phyloP scores from a whole-genome alignment of 2,113 vertebrate genomes.

The Malaclemys terrapin region DNA sequence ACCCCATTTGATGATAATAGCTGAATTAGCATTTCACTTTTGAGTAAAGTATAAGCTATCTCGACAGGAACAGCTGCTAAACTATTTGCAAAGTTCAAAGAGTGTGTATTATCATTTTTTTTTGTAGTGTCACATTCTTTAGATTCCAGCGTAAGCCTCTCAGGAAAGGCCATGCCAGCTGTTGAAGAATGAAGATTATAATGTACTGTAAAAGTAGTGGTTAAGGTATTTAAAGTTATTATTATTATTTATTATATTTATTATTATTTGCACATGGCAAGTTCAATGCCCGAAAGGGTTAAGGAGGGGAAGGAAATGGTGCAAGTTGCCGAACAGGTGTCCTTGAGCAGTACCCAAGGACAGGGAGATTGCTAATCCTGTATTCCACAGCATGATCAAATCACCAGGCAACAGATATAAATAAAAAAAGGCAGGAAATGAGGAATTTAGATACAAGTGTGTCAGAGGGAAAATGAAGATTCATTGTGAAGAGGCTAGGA shows the following conservation, averaged over 20 bases:
- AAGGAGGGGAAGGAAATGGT: conserved; percentile 81
- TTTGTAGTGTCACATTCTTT: conserved; percentile 45
- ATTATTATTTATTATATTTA: not conserved
- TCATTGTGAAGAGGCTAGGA: conserved; percentile 90
- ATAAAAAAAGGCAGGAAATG: conserved; percentile 97
- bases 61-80: conserved; percentile 73
- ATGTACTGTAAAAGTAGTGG: not conserved
- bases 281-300: conserved; percentile 63
- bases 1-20: conserved; percentile 30
- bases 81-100: conserved; percentile 76
- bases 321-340: conserved; percentile 89
- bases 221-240: conserved; percentile 7
- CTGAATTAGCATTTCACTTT: conserved; percentile 70
- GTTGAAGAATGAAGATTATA: conserved; percentile 71
- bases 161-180: conserved; percentile 67
- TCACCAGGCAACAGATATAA: conserved; percentile 96
- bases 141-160: conserved; percentile 68
- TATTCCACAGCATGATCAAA: conserved; percentile 95
- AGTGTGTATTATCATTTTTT: conserved; percentile 14
- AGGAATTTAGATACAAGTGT: conserved; percentile 96
- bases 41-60: conserved; percentile 54
- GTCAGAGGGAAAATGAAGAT: conserved; percentile 95
- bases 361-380: conserved; percentile 92
- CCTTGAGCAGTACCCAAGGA: conserved; percentile 94
- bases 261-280: rapidly evolving